A percentile compares a stretch with the other conserved stretches of the same genome.
These are phyloP conservation scores for Peucedramus taeniatus DNA, from an alignment of 2,113 vertebrate genomes.

Conservation along the genomic window DNA sequence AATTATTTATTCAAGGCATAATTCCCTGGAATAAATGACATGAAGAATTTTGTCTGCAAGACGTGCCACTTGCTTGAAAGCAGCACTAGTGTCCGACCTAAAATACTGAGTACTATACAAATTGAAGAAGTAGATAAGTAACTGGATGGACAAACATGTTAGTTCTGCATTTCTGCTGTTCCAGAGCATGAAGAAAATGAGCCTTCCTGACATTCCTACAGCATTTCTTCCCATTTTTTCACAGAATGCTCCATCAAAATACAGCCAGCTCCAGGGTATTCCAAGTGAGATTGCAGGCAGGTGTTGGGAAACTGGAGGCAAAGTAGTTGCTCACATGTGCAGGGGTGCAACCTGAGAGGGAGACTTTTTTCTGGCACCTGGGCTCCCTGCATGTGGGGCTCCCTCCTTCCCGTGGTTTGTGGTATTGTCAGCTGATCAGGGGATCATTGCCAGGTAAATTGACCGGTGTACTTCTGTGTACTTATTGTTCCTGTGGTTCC, in stretches of 20 bases:
- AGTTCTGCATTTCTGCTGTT: background rate
- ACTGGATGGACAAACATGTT: background rate
- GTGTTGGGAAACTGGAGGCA: background rate
- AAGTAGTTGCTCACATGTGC: fast-evolving
- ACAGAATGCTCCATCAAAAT: background rate
- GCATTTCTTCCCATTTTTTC: background rate
- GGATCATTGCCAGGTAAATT: background rate
- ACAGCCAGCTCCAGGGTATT: background rate
- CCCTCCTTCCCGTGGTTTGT: fast-evolving
- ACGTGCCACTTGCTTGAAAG: background rate
- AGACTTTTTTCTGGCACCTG: background rate
- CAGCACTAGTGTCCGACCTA: background rate
- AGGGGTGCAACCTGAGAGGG: background rate
- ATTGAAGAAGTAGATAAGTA: background rate
- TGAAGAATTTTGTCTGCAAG: background rate
- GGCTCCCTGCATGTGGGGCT: background rate
- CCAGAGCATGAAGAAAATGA: background rate
- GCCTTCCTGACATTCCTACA: background rate
- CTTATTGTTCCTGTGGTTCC: background rate
- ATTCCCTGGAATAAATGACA: background rate
- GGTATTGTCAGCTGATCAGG: background rate
- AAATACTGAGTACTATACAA: background rate
- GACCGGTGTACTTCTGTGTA: fast-evolving
- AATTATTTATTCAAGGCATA: background rate
- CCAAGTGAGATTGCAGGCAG: background rate